Evolutionary conservation across 2,797 vertebrate genomes (phyloP), one percentile per base, ranked within the genome.

Genomic region (Melanotaenia nigrans): DNA sequence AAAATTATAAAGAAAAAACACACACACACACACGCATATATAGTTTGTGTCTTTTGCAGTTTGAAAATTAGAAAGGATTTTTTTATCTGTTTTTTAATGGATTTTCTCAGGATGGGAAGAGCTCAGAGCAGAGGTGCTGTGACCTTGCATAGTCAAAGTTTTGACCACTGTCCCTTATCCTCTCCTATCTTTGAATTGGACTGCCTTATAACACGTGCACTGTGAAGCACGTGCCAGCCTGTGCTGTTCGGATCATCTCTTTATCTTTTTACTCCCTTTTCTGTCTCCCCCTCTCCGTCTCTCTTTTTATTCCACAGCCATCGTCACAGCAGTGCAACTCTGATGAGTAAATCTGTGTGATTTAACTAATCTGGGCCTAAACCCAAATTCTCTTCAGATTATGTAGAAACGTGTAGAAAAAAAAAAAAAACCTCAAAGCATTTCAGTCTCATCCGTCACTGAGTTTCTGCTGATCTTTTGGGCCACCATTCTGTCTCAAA

Each of bases 331-430:
- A 18, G 22, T 16, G 32, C 12, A 51, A 71, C 49, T 24, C 36
- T 18, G 53, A 66, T 33, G 22, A 59, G 57, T 8, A 65, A 71
- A 81, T 82, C 73, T 72, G 16, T 51, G 61, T 76, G 67, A 72
- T 72, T 85, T 77, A 61, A 56, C 65, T 79, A 79, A 86, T 85
- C 77, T 75, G 65, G 68, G 33, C 35, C 80, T 32, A 76, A 83
- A 68, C 11, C 7, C 55, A 56, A 75, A 84, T 59, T 65, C 51
- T 58, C 32, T 32, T 2, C 10, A 68, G 72, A 78, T 87, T 71
- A 76, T 59, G 13, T 47, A 28, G 49, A 66, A 11, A 18, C 10
- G 22, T 0, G 10, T 30, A 9, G 3, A 30, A 28, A 25, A 32
- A 30, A 28, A 25, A 32, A 33, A 1, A 47, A 45, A 47, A 47